These are phyloP conservation scores for Pheosia gnoma DNA, from an alignment of 2,888 invertebrate genomes.

Conservation along the genomic window DNA sequence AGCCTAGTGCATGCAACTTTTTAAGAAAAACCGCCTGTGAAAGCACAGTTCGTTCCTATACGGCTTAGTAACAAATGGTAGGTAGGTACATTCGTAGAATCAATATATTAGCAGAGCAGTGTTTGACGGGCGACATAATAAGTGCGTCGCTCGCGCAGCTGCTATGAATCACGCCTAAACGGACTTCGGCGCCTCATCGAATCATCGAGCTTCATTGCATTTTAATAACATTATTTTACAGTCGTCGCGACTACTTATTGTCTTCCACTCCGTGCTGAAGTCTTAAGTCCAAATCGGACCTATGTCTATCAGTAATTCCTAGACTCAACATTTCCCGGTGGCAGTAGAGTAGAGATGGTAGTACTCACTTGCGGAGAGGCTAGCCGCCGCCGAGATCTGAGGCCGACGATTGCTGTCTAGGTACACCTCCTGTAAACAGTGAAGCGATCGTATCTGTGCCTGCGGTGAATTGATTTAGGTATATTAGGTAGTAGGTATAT, in stretches of 20 bases:
- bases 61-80: neutral
- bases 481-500: neutral
- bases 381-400: slow-evolving; percentile 87
- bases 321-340: neutral
- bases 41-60: no score
- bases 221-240: slow-evolving; percentile 14
- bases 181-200: slow-evolving; percentile 20
- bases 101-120: neutral
- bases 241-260: slow-evolving; percentile 11
- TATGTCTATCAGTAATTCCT: neutral
- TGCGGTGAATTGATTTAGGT: neutral
- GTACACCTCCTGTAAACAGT: slow-evolving; percentile 65
- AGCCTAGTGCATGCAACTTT: neutral
- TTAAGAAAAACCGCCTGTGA: no score
- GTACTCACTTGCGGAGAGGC: slow-evolving; percentile 89
- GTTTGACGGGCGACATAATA: neutral
- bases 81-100: neutral
- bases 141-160: slow-evolving; percentile 1
- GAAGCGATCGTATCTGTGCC: slow-evolving; percentile 1
- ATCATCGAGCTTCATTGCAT: neutral
- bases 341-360: slow-evolving; percentile 35
- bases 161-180: slow-evolving; percentile 1
- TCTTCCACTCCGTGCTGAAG: slow-evolving; percentile 8
- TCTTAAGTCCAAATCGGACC: neutral
- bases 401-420: slow-evolving; percentile 69